These are phyloP conservation scores for Paracyclopina nana DNA, from an alignment of 1,140 invertebrate genomes.

Conservation along the genomic window DNA sequence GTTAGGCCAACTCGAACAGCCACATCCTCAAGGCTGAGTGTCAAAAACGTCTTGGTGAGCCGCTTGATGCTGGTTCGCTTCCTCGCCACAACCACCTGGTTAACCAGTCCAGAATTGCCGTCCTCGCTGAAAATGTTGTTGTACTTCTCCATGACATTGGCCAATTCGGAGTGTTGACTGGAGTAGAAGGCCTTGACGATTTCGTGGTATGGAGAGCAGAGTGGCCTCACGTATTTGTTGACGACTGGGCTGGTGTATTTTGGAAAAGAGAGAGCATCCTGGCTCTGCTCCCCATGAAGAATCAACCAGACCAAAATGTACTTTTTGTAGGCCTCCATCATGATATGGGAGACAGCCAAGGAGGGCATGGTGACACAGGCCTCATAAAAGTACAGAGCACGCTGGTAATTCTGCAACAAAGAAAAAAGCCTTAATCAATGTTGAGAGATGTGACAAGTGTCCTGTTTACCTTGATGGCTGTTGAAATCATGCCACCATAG, in stretches of 20 bases:
- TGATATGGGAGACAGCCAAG: conserved; percentile 80
- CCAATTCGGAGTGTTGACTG: conserved; percentile 21
- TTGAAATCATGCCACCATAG: conserved; percentile 92
- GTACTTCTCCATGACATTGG: not conserved
- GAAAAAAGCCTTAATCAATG: not conserved
- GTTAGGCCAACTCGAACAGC: conserved; percentile 67
- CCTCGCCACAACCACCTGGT: conserved; percentile 59
- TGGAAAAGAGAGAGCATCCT: conserved; percentile 39
- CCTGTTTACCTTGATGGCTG: conserved; percentile 44
- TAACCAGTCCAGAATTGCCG: conserved; percentile 37
- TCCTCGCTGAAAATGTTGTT: conserved; percentile 37
- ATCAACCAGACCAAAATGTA: conserved; percentile 79
- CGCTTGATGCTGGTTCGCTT: conserved; percentile 93
- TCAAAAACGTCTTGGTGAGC: conserved; percentile 90
- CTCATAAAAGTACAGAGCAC: conserved; percentile 85
- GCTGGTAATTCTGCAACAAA: conserved; percentile 45
- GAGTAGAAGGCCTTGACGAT: conserved; percentile 56
- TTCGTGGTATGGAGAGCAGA: conserved; percentile 76
- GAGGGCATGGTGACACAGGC: conserved; percentile 79
- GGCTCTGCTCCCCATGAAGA: conserved; percentile 56
- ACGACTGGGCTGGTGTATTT: conserved; percentile 82
- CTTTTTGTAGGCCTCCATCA: conserved; percentile 92
- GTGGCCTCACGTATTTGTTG: conserved; percentile 65
- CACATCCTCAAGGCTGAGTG: conserved; percentile 77
- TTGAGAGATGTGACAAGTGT: not conserved